These are phyloP conservation scores for Rhabdornis inornatus DNA, from an alignment of 2,113 vertebrate genomes.

Conservation along the genomic window DNA sequence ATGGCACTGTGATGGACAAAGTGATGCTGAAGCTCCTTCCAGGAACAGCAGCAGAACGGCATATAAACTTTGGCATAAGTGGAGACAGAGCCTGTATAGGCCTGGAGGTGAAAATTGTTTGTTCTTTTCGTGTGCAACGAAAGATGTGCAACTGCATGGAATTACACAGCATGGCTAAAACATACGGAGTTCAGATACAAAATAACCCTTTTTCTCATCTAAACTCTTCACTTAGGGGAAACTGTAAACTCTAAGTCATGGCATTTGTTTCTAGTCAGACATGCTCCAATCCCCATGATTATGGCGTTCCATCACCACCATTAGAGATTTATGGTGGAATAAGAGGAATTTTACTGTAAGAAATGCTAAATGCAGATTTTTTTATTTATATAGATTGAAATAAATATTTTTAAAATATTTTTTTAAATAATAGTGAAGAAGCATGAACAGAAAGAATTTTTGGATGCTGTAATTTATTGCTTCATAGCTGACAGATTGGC, in stretches of 20 bases:
- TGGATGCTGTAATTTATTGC: constrained; percentile 56
- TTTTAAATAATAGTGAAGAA: constrained; percentile 8
- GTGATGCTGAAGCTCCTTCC: neutral
- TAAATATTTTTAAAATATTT: constrained; percentile 11
- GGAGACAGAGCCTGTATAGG: constrained; percentile 1
- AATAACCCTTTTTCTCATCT: constrained; percentile 54
- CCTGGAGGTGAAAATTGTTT: constrained; percentile 51
- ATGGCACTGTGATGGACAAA: neutral
- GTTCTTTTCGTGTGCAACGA: neutral
- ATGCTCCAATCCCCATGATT: constrained; percentile 38
- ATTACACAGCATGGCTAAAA: constrained; percentile 49
- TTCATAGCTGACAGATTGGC: constrained; percentile 59
- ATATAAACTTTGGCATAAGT: neutral
- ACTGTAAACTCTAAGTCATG: constrained; percentile 30
- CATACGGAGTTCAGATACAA: constrained; percentile 26
- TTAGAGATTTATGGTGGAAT: neutral
- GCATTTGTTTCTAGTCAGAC: constrained; percentile 62
- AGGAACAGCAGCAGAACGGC: neutral
- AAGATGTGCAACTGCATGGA: constrained; percentile 46
- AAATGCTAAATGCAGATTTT: constrained; percentile 27
- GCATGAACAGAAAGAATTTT: constrained; percentile 15
- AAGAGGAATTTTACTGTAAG: constrained; percentile 42
- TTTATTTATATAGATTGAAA: constrained; percentile 23
- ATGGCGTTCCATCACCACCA: constrained; percentile 19
- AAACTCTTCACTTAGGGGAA: constrained; percentile 60